Base-by-base conservation (phyloP, 2,888 invertebrate genomes). In the Lapara coniferarum region DNA sequence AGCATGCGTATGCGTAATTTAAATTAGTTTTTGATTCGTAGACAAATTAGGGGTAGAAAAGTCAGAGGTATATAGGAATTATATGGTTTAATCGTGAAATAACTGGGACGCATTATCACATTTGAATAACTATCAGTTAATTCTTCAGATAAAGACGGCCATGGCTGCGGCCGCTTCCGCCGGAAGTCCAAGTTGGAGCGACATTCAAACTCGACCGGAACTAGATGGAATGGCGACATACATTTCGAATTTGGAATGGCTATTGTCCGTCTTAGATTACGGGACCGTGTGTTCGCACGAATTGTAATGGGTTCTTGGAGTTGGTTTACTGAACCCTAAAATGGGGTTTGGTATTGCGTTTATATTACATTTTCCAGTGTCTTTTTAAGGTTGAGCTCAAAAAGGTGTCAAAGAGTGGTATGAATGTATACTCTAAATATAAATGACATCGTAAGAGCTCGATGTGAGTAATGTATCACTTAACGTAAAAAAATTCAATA, bases 181-280 rank as follows among this genome's bases (percentile, higher is more conserved):
- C 91, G 92, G 92, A 92, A 82, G 88, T 88, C 89, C 89, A 92
- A 93, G 88, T 93, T 91, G 90, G 89, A 87, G 92, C 90, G 92
- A 91, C 89, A 91, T 92, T 91, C 91, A 90, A 93, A 93, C 92
- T 93, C 87, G 85, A 86, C 91, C 92, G 93, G 93, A 93, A 92
- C 84, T 91, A 78, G 88, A 88, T 89, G 87, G 91, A 90, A 86
- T 86, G 87, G 85, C 89, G 90, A 93, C 93, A 93, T 92, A 93
- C 90, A 93, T 93, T 93, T 93, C 85, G 87, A 92, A 93, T 92
- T 93, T 92, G 80, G 88, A 90, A 88, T 83, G 75, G 77, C 81
- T 77, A 87, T 91, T 90, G 89, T 88, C 73, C 70, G 63, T 71
- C 52, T 71, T 71, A 72, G 75, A 77, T 77, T 75, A 71, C 71